These are phyloP conservation scores for Agelas oroides DNA, from an alignment of 37 sponge, comb jelly and placozoan genomes.

Conservation along the genomic window DNA sequence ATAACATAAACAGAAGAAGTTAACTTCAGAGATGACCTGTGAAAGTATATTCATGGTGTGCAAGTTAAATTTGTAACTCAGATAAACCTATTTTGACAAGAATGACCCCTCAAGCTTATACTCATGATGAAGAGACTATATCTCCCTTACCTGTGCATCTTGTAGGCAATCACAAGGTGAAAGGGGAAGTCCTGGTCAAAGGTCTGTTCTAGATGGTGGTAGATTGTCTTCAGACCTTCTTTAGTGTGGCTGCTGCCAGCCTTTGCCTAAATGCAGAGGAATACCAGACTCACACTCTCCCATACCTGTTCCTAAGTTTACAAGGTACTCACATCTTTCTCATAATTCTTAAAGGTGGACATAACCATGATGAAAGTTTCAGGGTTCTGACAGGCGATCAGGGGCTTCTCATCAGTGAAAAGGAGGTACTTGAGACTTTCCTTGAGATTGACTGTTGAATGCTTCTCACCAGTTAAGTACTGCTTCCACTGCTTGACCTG, in stretches of 20 bases:
- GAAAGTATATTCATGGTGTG: no score
- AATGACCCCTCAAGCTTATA: no score
- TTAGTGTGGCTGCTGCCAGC: constrained; percentile 36
- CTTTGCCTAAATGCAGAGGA: constrained; percentile 15
- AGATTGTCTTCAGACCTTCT: constrained; percentile 23
- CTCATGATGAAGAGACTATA: no score
- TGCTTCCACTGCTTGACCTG: no score
- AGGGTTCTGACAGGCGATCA: constrained; percentile 5
- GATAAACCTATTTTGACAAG: no score
- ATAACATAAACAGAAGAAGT: no score
- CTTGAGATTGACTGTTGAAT: constrained; percentile 36
- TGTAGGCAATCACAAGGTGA: constrained; percentile 36
- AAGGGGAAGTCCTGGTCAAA: no score
- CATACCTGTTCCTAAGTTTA: no score
- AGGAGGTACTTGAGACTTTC: constrained; percentile 54
- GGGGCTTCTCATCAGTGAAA: constrained; percentile 23
- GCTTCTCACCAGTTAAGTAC: no score
- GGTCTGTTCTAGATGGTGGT: constrained; percentile 2
- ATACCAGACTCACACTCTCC: neutral
- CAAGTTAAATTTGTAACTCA: no score
- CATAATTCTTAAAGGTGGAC: constrained; percentile 56
- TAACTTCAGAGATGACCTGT: no score
- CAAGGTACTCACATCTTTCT: constrained; percentile 40
- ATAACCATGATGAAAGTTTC: constrained; percentile 47
- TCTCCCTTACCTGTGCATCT: no score